Percentiles rank a stretch among this genome's conserved stretches.
Conservation (phyloP, 2,797 vertebrate species). For the Pipistrellus pygmaeus region DNA sequence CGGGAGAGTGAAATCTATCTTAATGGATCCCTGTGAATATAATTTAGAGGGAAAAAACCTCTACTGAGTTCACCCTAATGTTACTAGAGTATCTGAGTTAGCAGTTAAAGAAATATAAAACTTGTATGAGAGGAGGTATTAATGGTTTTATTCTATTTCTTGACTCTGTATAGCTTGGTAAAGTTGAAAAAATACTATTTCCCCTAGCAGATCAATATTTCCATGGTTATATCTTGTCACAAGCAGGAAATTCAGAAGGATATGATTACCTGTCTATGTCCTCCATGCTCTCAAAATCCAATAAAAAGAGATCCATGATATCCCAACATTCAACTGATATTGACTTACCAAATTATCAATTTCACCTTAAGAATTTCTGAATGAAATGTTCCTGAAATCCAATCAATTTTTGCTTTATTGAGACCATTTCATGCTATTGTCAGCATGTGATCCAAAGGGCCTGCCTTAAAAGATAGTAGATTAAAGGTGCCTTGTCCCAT, state of each 20-base stretch:
- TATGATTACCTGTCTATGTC: neutral
- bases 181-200: conserved; percentile 55
- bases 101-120: conserved; percentile 65
- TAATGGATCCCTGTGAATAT: neutral
- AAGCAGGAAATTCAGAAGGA: conserved; percentile 15
- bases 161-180: neutral
- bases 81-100: conserved; percentile 53
- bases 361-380: conserved; percentile 50
- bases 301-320: neutral
- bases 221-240: neutral
- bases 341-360: neutral
- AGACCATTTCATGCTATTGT: neutral
- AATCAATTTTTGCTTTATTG: neutral
- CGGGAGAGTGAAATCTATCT: neutral
- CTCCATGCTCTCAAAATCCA: conserved; percentile 21
- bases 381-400: conserved; percentile 1
- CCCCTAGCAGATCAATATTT: neutral
- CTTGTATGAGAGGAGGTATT: neutral
- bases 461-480: neutral
- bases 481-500: neutral
- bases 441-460: neutral
- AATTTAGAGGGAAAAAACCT: conserved; percentile 51
- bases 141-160: conserved; percentile 44
- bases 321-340: neutral
- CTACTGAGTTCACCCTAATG: conserved; percentile 25